Conservation (phyloP, 2,888 invertebrate genomes). For the Harpagoxenus sublaevis region DNA sequence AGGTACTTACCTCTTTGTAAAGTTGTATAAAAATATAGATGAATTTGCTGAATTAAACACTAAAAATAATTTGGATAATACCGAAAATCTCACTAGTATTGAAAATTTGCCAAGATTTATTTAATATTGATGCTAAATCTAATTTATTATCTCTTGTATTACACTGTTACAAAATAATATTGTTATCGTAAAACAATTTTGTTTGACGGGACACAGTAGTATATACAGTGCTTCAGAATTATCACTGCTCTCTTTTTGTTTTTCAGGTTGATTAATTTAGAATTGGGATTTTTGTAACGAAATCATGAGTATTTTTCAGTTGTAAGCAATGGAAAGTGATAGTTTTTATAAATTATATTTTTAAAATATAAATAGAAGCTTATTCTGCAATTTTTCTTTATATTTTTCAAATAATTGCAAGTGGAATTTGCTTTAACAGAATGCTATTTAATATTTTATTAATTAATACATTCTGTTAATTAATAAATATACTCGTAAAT, state of each 20-base stretch:
- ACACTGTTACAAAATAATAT: not conserved
- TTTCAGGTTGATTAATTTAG: not conserved
- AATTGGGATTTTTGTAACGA: not conserved
- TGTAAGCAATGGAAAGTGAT: too few species aligned
- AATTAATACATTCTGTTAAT: not conserved
- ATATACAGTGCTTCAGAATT: not conserved
- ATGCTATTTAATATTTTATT: not conserved
- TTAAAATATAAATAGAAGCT: not conserved
- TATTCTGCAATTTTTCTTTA: not conserved
- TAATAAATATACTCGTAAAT: too few species aligned
- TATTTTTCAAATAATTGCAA: not conserved
- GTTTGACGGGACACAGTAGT: not conserved
- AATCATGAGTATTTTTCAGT: not conserved
- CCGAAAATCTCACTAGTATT: not conserved
- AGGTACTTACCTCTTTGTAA: not conserved
- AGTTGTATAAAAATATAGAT: not conserved
- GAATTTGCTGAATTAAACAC: not conserved
- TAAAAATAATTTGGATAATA: constrained; percentile 6
- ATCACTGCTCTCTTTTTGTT: not conserved
- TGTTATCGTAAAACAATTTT: constrained; percentile 1
- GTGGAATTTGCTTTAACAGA: not conserved
- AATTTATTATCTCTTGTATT: not conserved
- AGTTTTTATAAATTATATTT: not conserved
- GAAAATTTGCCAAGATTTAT: not conserved
- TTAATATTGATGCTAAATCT: not conserved